Conservation (phyloP, 2,113 vertebrate species). For the Andinoacara biseriatus region DNA sequence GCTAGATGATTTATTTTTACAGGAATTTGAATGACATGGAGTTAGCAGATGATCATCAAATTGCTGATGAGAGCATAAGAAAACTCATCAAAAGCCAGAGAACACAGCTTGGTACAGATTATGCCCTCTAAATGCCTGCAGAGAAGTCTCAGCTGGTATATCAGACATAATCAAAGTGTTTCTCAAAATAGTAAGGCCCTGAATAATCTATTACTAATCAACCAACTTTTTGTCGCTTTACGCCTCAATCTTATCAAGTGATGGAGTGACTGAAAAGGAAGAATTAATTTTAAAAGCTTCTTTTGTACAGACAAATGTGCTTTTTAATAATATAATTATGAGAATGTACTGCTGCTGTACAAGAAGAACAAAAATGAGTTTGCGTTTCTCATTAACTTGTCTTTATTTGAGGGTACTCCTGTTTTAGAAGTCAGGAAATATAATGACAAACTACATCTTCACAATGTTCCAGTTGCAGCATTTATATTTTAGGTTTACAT, state of each 20-base stretch:
- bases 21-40: constrained; percentile 21
- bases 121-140: constrained; percentile 16
- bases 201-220: constrained; percentile 8
- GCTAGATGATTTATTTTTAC: neutral
- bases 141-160: constrained; percentile 34
- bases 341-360: neutral
- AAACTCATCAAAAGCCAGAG: constrained; percentile 20
- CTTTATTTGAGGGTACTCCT: neutral
- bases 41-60: constrained; percentile 29
- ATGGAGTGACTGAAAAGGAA: neutral
- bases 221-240: neutral
- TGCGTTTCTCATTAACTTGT: neutral
- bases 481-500: neutral
- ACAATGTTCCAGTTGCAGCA: neutral
- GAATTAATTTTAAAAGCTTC: neutral
- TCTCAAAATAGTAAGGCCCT: constrained; percentile 41
- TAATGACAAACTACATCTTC: neutral
- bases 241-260: neutral
- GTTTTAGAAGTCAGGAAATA: neutral
- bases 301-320: neutral
- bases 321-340: constrained; percentile 2
- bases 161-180: constrained; percentile 31
- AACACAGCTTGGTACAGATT: constrained; percentile 39
- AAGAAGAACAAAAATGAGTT: neutral
- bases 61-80: constrained; percentile 3